Evolutionary conservation across 1,140 invertebrate genomes (phyloP).

Genomic region (Euwallacea fornicatus): DNA sequence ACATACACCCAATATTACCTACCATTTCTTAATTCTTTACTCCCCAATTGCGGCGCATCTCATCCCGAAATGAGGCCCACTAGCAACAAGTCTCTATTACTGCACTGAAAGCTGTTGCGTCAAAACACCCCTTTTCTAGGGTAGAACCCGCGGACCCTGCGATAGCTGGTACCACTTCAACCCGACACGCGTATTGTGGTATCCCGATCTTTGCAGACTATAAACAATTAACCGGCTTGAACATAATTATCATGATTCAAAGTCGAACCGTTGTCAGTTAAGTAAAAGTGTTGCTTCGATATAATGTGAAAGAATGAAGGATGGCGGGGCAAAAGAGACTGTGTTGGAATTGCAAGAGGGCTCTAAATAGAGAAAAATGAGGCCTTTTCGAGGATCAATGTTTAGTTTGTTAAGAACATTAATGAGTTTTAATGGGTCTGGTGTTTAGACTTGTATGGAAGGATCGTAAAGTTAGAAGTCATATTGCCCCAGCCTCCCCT

Average conservation of each 20-base stretch:
- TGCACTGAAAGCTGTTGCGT: background rate
- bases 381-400: background rate
- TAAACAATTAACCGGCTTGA: slow-evolving; percentile 5
- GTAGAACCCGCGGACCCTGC: too few relatives aligned
- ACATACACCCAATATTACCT: background rate
- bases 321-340: background rate
- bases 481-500: slow-evolving; percentile 7
- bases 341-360: background rate
- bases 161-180: background rate
- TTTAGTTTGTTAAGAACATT: background rate
- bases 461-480: background rate
- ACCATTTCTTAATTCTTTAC: too few relatives aligned
- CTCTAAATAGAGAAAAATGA: background rate
- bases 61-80: background rate
- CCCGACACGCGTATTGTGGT: background rate
- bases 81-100: background rate
- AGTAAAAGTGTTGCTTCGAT: slow-evolving; percentile 24
- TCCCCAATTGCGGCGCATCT: too few relatives aligned
- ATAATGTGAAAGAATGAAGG: slow-evolving; percentile 2
- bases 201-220: background rate
- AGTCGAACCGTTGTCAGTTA: slow-evolving; percentile 24
- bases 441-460: background rate
- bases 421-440: background rate
- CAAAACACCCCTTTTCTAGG: background rate
- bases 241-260: slow-evolving; percentile 16